These are phyloP conservation scores for Coracias cyanogaster DNA, from an alignment of 2,797 vertebrate species.

Conservation along the genomic window DNA sequence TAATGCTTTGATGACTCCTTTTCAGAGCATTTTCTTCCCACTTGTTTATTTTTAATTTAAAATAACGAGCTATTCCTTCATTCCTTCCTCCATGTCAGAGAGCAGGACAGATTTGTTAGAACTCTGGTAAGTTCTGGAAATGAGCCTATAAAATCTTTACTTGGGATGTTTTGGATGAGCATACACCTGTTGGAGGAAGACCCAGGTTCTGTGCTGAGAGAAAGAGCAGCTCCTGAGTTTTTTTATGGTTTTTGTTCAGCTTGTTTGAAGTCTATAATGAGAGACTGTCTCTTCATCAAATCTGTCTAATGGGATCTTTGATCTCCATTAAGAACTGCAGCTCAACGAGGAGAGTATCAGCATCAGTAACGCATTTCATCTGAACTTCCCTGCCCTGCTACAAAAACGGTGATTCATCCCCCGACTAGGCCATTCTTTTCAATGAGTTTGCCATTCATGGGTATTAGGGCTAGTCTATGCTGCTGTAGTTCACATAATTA, in stretches of 20 bases:
- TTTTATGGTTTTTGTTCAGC: slow-evolving; percentile 51
- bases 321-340: slow-evolving; percentile 66
- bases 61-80: slow-evolving; percentile 46
- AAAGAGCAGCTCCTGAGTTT: slow-evolving; percentile 35
- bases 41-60: slow-evolving; percentile 48
- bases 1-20: neutral
- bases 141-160: slow-evolving; percentile 53
- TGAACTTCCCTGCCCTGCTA: neutral
- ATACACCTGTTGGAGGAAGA: slow-evolving; percentile 47
- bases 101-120: slow-evolving; percentile 51
- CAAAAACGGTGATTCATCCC: slow-evolving; percentile 19
- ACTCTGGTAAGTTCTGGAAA: slow-evolving; percentile 38
- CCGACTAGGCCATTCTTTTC: slow-evolving; percentile 42
- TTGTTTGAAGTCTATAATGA: slow-evolving; percentile 69
- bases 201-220: slow-evolving; percentile 31
- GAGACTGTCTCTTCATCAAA: slow-evolving; percentile 61
- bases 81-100: slow-evolving; percentile 42
- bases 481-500: slow-evolving; percentile 37
- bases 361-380: slow-evolving; percentile 39
- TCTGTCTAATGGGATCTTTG: slow-evolving; percentile 70
- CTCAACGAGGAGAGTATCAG: slow-evolving; percentile 55
- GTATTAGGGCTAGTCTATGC: slow-evolving; percentile 14
- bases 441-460: slow-evolving; percentile 46
- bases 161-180: slow-evolving; percentile 60
- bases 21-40: neutral